Base-by-base conservation (phyloP, 2,888 invertebrate genomes). In the Nemotelus pantherinus region DNA sequence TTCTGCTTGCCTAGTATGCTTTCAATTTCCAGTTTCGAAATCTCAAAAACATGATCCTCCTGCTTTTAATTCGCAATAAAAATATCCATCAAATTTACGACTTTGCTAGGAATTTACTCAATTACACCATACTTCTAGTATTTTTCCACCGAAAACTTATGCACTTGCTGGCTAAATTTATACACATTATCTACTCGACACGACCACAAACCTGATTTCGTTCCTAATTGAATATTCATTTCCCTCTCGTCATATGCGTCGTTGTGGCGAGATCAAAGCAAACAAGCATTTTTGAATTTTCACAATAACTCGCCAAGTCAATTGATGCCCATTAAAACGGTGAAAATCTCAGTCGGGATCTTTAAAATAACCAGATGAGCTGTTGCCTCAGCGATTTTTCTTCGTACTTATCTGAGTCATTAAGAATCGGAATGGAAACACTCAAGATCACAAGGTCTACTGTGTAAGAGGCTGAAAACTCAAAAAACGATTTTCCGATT, bases 281-380 rank as follows among this genome's bases (percentile, higher is more conserved):
- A 43, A 70, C 60, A 39, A 63, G 74, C 50, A 64, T 65, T 76
- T 45, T 65, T 53, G 76, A 64, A 47, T 76, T 76, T 76, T 76
- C 76, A 76, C 76, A 76, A 76, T 76, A 76, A 76, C 76, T 76
- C 76, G 76, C 76, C 76, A 64, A 25, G 57, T 44, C 60, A 39
- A 74, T 63, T 48, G 48, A 48, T 48, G 48, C 43, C 25, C 74
- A 74, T 63, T 74, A 74, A 63, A 60, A 3, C 72, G 6, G 45
- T 72, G 47, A 72, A 70, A 70, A 70, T 70, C 53, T 70, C 55
- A 41, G 70, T 10, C 53, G 44, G 53, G 70, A 55, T 70, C 55
- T 70, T 70, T 43, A 55, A 55, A 70, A 70, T 70, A 55, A 43
- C 70, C 70, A 70, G 70, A 70, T 68, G 68, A 68, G 68, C 39